Evolutionary conservation across 2,888 invertebrate genomes (phyloP), one percentile per base, ranked within the genome.

Genomic region (Rhynchonema sp.): DNA sequence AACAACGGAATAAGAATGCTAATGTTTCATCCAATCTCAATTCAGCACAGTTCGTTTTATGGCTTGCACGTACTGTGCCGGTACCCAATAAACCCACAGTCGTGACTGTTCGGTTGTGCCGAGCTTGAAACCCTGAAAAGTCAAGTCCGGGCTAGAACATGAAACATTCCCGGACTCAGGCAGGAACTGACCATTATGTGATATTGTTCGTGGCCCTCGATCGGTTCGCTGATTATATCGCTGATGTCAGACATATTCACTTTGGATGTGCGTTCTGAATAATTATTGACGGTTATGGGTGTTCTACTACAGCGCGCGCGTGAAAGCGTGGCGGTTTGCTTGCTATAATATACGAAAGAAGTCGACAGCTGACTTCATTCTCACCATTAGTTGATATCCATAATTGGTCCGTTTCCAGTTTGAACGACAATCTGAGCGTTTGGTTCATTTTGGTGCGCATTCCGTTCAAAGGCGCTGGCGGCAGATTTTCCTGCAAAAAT

Each of bases 51-150:
- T 85, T 72, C 87, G 87, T 77, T 88, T 89, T 71, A 90, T 87
- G 66, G 88, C 86, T 71, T 86, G 85, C 59, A 87, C 81, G 73
- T 86, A 90, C 65, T 76, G 75, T 57, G 87, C 86, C 17, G 89
- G 90, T 55, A 90, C 87, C 89, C 89, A 90, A 76, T 90, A 90
- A 63, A 90, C 82, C 87, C 87, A 90, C 75, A 87, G 87, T 65
- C 87, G 78, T 30, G 88, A 88, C 2, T 87, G 87, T 76, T 89
- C 89, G 57, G 89, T 89, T 13, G 89, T 84, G 23, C 90, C 89
- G 66, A 89, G 77, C 76, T 90, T 89, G 62, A 90, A 80, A 60
- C 84, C 88, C 86, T 87, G 76, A 38, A 38, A 38, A 38, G 38
- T 38, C 38, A 38, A 17, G 17, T 38, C n/a, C n/a, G n/a, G n/a